These are phyloP conservation scores for Casuarius casuarius DNA, from an alignment of 2,113 vertebrate species.

Conservation along the genomic window DNA sequence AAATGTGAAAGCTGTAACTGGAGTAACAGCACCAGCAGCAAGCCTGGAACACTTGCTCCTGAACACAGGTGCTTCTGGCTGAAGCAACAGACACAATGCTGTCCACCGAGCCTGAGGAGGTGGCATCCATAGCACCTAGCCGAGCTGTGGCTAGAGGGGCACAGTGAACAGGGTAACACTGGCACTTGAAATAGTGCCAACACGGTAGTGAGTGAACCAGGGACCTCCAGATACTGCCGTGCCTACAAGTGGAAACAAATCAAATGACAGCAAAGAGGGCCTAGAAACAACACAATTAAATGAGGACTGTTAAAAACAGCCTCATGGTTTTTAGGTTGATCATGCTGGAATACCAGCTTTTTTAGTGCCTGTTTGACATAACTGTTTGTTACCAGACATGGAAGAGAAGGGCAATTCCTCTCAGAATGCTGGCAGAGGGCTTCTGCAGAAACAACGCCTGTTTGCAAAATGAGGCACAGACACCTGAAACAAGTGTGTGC, in stretches of 20 bases:
- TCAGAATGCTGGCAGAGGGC: neutral
- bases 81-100: too few relatives aligned
- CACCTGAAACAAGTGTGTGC: neutral
- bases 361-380: neutral
- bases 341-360: neutral
- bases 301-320: neutral
- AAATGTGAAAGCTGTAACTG: neutral
- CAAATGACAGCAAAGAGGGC: neutral
- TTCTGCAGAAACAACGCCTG: neutral
- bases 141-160: too few relatives aligned
- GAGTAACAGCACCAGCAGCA: neutral
- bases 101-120: fast-evolving
- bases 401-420: neutral
- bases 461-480: neutral
- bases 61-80: fast-evolving
- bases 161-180: fast-evolving
- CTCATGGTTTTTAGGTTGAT: neutral
- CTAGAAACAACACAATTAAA: neutral
- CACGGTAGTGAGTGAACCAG: neutral
- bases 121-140: fast-evolving
- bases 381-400: neutral
- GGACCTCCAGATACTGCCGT: neutral
- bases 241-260: neutral
- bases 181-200: fast-evolving
- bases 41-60: neutral